A percentile compares a stretch with the other conserved stretches of the same genome.
Conservation (phyloP, 2,888 invertebrate genomes). For the Chaetoderma sp. region DNA sequence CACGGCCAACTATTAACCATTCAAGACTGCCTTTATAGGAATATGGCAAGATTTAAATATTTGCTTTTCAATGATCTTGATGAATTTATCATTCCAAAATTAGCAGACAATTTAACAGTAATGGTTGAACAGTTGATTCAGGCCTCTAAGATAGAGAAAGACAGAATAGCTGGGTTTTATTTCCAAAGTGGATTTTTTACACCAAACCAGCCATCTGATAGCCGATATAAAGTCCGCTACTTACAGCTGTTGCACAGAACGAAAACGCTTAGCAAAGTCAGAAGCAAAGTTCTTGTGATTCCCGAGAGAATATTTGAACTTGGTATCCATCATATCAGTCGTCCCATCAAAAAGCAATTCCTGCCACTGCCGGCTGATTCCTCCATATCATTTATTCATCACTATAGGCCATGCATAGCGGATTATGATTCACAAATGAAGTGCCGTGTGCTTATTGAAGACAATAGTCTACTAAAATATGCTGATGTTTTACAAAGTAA, state of each 20-base stretch:
- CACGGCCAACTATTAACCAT: constrained; percentile 64
- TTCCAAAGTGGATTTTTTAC: constrained; percentile 58
- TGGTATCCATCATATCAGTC: constrained; percentile 60
- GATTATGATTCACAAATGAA: constrained; percentile 45
- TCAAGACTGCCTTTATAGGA: constrained; percentile 65
- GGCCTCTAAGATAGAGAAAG: constrained; percentile 4
- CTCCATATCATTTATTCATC: constrained; percentile 47
- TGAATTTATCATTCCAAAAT: constrained; percentile 63
- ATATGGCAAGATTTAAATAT: constrained; percentile 55
- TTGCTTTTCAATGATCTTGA: constrained; percentile 64
- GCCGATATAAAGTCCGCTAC: constrained; percentile 41
- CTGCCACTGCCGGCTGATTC: constrained; percentile 33
- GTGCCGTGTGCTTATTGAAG: constrained; percentile 39
- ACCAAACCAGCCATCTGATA: constrained; percentile 39
- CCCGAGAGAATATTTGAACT: constrained; percentile 50
- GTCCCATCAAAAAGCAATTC: constrained; percentile 28
- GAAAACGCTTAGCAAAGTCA: constrained; percentile 33
- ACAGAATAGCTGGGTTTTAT: constrained; percentile 43
- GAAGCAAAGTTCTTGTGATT: constrained; percentile 52
- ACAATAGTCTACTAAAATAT: constrained; percentile 44
- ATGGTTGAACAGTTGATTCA: constrained; percentile 33
- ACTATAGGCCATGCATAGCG: constrained; percentile 48
- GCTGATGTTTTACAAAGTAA: constrained; percentile 8
- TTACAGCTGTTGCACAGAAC: constrained; percentile 49
- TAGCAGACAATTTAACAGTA: constrained; percentile 36